A percentile compares a stretch with the other conserved stretches of the same genome.
Evolutionary conservation across 2,888 invertebrate species (phyloP).

Genomic region (Phortica okadai): DNA sequence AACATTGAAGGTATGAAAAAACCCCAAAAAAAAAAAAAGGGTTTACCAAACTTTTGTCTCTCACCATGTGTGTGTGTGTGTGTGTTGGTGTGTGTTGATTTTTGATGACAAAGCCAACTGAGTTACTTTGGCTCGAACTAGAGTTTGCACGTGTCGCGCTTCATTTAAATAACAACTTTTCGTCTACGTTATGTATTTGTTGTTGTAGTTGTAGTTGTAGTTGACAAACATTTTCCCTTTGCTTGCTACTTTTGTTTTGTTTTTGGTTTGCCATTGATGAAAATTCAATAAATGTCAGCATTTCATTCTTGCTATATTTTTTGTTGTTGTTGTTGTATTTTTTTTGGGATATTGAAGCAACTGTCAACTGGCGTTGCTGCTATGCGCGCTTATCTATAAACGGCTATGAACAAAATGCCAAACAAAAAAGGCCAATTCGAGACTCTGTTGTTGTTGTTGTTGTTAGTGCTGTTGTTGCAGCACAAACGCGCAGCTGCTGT

Average conservation of each 20-base stretch:
- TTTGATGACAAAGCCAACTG: conserved; percentile 42
- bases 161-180: conserved; percentile 62
- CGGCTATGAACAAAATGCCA: too few species aligned
- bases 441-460: conserved; percentile 8
- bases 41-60: conserved; percentile 49
- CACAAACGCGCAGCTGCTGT: conserved; percentile 56
- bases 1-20: neutral
- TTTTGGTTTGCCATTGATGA: conserved; percentile 49
- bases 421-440: conserved; percentile 4
- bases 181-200: neutral
- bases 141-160: conserved; percentile 55
- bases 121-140: conserved; percentile 48
- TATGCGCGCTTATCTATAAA: neutral
- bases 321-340: conserved; percentile 27
- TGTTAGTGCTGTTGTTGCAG: neutral
- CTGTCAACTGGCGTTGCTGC: conserved; percentile 3
- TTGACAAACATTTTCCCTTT: conserved; percentile 2
- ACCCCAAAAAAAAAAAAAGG: conserved; percentile 48
- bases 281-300: conserved; percentile 65
- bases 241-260: neutral
- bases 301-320: neutral
- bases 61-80: too few species aligned
- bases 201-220: conserved; percentile 38
- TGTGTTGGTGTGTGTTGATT: neutral
- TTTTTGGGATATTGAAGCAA: conserved; percentile 48